These are phyloP conservation scores for Nebria ingens DNA, from an alignment of 1,140 invertebrate species.

Conservation along the genomic window DNA sequence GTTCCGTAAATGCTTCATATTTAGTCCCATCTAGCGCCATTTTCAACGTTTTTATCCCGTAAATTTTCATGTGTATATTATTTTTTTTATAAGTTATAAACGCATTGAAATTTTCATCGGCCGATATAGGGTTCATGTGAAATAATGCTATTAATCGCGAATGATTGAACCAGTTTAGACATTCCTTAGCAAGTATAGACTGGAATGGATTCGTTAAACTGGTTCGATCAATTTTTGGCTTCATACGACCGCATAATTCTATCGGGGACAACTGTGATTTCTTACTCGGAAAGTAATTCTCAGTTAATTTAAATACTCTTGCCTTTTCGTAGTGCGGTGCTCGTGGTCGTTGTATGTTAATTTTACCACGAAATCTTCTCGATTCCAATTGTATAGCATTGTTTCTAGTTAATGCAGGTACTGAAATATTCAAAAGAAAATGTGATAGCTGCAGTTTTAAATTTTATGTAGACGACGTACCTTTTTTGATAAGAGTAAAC, in stretches of 20 bases:
- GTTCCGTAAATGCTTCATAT: constrained; percentile 45
- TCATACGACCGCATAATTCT: constrained; percentile 30
- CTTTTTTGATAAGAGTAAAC: too few species aligned
- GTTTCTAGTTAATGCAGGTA: neutral
- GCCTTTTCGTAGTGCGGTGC: constrained; percentile 52
- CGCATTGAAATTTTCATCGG: constrained; percentile 48
- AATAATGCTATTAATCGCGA: constrained; percentile 58
- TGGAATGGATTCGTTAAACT: constrained; percentile 52
- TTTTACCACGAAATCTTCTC: constrained; percentile 55
- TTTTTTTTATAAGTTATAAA: constrained; percentile 45
- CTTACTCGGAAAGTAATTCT: constrained; percentile 44
- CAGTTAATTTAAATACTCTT: constrained; percentile 46
- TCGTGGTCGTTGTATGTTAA: constrained; percentile 62
- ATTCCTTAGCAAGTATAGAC: constrained; percentile 55
- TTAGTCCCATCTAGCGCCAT: constrained; percentile 47
- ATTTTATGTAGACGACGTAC: too few species aligned
- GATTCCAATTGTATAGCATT: constrained; percentile 32
- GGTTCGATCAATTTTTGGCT: constrained; percentile 17
- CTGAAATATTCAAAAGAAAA: neutral
- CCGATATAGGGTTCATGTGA: constrained; percentile 54
- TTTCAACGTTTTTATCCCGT: constrained; percentile 45
- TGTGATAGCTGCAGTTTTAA: neutral
- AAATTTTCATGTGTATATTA: constrained; percentile 54
- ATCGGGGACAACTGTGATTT: constrained; percentile 25
- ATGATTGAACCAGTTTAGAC: constrained; percentile 52